Conservation (phyloP, 2,888 invertebrate genomes). For the Calliopum simillimum region DNA sequence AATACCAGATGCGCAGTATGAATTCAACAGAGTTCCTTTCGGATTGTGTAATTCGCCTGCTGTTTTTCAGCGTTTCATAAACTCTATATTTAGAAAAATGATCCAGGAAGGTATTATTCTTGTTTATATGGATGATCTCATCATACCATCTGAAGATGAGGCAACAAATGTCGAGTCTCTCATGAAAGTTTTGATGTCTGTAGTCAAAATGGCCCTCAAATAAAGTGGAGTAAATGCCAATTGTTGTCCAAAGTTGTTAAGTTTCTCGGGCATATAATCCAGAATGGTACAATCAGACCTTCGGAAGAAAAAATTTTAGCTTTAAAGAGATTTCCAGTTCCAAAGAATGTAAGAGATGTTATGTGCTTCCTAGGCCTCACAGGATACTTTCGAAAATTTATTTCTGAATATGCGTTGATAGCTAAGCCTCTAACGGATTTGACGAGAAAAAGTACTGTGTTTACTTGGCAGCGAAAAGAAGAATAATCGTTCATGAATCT, state of each 20-base stretch:
- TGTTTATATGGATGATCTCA: conserved; percentile 37
- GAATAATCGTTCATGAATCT: no score
- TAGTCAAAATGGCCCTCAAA: conserved; percentile 29
- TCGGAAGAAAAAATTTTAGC: conserved; percentile 50
- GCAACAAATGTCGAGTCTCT: conserved; percentile 23
- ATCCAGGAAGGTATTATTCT: conserved; percentile 31
- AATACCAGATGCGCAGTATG: conserved; percentile 51
- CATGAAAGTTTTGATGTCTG: neutral
- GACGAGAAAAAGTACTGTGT: neutral
- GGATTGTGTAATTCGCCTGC: conserved; percentile 60
- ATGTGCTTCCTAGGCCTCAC: conserved; percentile 57
- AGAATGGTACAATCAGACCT: conserved; percentile 51
- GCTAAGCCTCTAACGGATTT: no score
- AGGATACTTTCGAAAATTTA: conserved; percentile 59
- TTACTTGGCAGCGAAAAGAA: no score
- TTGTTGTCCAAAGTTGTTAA: neutral
- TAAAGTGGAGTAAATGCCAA: conserved; percentile 46
- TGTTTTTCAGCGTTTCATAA: conserved; percentile 52
- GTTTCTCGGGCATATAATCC: conserved; percentile 53
- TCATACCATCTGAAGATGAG: conserved; percentile 28
- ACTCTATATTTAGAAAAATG: conserved; percentile 21
- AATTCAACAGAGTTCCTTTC: conserved; percentile 62
- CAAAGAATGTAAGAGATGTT: conserved; percentile 29
- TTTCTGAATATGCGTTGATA: conserved; percentile 40
- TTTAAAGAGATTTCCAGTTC: conserved; percentile 51